These are phyloP conservation scores for Trissolcus brochymenae DNA, from an alignment of 2,888 invertebrate genomes.

Conservation along the genomic window DNA sequence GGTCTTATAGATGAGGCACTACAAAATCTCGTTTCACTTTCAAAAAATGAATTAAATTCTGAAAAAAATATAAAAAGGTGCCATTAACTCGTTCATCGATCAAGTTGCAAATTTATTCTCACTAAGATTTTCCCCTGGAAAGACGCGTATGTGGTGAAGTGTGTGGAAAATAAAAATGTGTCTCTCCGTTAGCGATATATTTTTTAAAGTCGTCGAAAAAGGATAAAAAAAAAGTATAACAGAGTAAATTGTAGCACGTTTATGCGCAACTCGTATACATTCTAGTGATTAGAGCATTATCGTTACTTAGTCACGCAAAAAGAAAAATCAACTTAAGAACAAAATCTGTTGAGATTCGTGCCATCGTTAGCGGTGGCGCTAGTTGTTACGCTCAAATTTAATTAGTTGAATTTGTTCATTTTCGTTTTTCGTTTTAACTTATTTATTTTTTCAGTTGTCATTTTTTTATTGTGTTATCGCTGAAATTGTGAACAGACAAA, in stretches of 20 bases:
- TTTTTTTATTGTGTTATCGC: conserved; percentile 1
- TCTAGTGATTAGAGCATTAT: neutral
- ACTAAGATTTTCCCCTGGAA: conserved; percentile 28
- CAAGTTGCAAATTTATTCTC: conserved; percentile 39
- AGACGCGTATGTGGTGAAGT: neutral
- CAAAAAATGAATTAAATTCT: too few relatives aligned
- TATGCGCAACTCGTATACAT: neutral
- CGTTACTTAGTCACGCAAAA: neutral
- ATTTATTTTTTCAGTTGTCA: conserved; percentile 8
- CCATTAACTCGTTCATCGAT: neutral
- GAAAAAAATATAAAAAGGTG: too few relatives aligned
- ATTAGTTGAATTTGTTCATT: conserved; percentile 4
- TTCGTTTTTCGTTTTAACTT: conserved; percentile 5
- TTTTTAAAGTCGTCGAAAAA: conserved; percentile 30
- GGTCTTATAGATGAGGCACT: neutral
- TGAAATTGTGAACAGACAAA: neutral
- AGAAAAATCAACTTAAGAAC: conserved; percentile 16
- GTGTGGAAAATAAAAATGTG: conserved; percentile 5
- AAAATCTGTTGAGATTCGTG: conserved; percentile 35
- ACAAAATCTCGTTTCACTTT: too few relatives aligned
- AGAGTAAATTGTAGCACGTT: neutral
- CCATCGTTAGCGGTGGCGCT: conserved; percentile 13
- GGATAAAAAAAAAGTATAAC: conserved; percentile 13
- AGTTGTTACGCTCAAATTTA: conserved; percentile 7
- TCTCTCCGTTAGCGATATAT: conserved; percentile 50